Evolutionary conservation across 2,888 invertebrate species (phyloP), one percentile per base, ranked within the genome.

Genomic region (Mayetiola destructor): DNA sequence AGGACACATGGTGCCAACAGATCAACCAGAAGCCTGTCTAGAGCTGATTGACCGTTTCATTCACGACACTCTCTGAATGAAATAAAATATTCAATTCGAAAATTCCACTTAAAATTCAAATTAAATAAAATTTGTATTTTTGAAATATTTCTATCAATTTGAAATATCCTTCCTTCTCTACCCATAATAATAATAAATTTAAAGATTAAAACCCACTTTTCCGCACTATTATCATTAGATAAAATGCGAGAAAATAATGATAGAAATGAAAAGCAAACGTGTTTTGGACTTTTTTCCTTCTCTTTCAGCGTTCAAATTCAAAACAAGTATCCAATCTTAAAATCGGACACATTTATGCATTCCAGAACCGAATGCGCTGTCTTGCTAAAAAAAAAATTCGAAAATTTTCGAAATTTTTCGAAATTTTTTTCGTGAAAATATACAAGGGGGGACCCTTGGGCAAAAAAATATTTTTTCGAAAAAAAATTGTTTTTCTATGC

Each of bases 1-100:
- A 1, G 84, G 84, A 0, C 83, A 84, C 66, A 79, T 82, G 78
- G 80, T 81, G 3, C 81, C 82, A 0, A 72, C 76, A 0, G 81
- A 82, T 67, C 76, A 80, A 64, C 81, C 82, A 0, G 72, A 76
- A 2, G 77, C 77, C 52, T 72, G 79, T 1, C 73, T 78, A 1
- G 79, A 80, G 21, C 73, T 83, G 60, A 78, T 83, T 62, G 76
- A 76, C 32, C 76, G 78, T 60, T 83, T 83, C 66, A 74, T 79
- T 30, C 60, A 61, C 35, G 61, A 64, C 58, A 59, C 56, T 52
- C 60, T 64, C 56, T 64, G 61, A 32, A 32, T 32, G 6, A 9
- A 32, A 32, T 12, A n/a, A 37, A 37, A 37, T 37, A 37, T 37
- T 8, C n/a, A 9, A n/a, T 37, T 12, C 9, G 5, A 37, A 37